Percentiles rank a stretch among this genome's conserved stretches.
phyloP scores from a whole-genome alignment of 1,140 invertebrate genomes.

The Ectropis grisescens region DNA sequence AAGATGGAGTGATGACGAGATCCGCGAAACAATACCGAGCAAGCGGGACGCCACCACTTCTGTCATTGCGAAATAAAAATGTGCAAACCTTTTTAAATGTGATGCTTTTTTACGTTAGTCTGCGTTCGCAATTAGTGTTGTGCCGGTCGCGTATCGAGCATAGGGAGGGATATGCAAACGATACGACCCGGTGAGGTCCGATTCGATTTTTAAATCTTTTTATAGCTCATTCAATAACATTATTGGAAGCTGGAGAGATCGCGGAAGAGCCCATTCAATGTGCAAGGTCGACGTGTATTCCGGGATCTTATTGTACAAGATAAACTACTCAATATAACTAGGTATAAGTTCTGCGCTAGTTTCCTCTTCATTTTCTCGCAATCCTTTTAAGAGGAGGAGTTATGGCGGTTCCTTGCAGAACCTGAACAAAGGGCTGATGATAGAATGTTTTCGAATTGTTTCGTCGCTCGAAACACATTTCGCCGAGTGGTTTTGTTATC shows the following conservation, averaged over 20 bases:
- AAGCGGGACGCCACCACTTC: conserved; percentile 51
- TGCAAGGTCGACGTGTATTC: conserved; percentile 19
- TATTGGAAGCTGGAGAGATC: conserved; percentile 15
- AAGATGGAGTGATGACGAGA: conserved; percentile 66
- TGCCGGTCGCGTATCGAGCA: conserved; percentile 45
- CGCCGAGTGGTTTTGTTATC: too few species aligned
- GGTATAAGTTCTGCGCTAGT: conserved; percentile 20
- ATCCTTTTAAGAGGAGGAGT: conserved; percentile 42
- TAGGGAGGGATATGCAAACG: conserved; percentile 60
- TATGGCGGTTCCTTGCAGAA: conserved; percentile 33
- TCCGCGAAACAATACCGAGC: conserved; percentile 49
- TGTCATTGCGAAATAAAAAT: conserved; percentile 65
- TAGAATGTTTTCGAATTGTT: conserved; percentile 41
- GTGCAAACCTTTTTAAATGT: conserved; percentile 66
- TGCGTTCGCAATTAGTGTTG: conserved; percentile 68
- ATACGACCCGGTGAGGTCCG: conserved; percentile 10
- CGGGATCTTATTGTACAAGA: too few species aligned
- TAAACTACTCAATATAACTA: conserved; percentile 15
- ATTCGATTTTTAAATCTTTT: conserved; percentile 28
- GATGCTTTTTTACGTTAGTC: conserved; percentile 65
- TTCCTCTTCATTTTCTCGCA: conserved; percentile 32
- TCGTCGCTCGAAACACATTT: too few species aligned
- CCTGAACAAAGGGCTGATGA: conserved; percentile 33
- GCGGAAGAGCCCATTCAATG: conserved; percentile 29
- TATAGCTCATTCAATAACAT: conserved; percentile 16